These are phyloP conservation scores for Falco concolor DNA, from an alignment of 2,797 vertebrate genomes.

Conservation along the genomic window DNA sequence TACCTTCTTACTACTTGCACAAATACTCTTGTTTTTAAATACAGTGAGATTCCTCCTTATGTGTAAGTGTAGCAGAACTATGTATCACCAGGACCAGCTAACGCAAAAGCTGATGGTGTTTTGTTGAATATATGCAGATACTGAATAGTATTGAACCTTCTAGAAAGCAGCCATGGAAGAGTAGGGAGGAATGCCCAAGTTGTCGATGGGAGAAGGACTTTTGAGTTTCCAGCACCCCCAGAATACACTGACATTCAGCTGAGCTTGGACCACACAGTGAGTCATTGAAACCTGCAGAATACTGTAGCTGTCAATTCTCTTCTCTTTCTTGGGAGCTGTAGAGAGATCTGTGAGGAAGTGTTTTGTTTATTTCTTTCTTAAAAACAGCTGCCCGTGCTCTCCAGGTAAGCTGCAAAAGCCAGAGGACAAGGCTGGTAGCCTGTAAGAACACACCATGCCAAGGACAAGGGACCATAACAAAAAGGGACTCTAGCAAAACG, in stretches of 20 bases:
- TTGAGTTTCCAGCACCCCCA: neutral
- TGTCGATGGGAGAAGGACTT: neutral
- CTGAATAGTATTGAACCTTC: neutral
- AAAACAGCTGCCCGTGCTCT: neutral
- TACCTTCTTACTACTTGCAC: neutral
- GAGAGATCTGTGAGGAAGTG: rapidly evolving
- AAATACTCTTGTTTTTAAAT: neutral
- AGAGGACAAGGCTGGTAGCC: neutral
- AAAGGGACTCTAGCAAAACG: neutral
- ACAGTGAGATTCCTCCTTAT: neutral
- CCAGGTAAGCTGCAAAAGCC: neutral
- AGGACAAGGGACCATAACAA: neutral
- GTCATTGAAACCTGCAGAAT: neutral
- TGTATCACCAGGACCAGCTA: neutral
- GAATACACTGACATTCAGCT: neutral
- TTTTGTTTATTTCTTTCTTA: neutral
- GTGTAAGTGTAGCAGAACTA: neutral
- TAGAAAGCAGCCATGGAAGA: neutral
- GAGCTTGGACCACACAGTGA: neutral
- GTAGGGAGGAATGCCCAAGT: neutral
- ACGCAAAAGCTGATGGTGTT: neutral
- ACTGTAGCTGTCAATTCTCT: neutral
- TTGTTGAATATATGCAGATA: neutral
- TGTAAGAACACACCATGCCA: neutral
- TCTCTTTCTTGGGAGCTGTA: neutral